These are phyloP conservation scores for Mola mola DNA, from an alignment of 2,113 vertebrate species.

Conservation along the genomic window DNA sequence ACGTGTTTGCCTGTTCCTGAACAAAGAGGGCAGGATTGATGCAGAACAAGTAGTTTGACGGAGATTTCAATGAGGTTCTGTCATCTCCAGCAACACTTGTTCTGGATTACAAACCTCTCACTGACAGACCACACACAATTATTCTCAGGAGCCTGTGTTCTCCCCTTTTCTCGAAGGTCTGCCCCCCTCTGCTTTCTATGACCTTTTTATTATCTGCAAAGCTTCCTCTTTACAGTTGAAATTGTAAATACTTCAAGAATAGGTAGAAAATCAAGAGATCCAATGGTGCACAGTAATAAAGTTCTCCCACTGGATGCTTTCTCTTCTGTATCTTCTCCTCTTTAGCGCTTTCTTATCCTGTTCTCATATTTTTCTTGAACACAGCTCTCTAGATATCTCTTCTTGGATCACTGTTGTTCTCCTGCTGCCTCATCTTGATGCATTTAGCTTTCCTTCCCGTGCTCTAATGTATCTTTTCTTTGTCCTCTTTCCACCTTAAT, in stretches of 20 bases:
- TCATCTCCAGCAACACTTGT: neutral
- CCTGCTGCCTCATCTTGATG: neutral
- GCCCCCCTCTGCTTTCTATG: neutral
- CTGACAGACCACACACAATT: conserved; percentile 4
- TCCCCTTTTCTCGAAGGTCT: neutral
- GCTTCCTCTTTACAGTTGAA: conserved; percentile 12
- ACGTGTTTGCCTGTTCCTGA: neutral
- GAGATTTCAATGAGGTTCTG: conserved; percentile 2
- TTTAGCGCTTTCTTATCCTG: neutral
- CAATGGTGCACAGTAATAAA: conserved; percentile 7
- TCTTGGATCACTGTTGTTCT: neutral
- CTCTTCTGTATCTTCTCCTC: conserved; percentile 10
- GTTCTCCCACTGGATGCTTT: neutral
- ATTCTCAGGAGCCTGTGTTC: neutral
- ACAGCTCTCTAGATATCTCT: neutral
- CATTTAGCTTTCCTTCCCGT: conserved; percentile 7
- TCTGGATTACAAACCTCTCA: conserved; percentile 8
- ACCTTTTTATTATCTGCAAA: conserved; percentile 14
- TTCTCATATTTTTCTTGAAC: neutral
- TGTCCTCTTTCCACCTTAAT: conserved; percentile 9
- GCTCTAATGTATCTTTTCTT: conserved; percentile 7
- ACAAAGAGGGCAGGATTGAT: neutral
- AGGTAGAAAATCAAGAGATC: no score
- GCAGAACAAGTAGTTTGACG: neutral
- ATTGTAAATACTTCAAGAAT: conserved; percentile 24